Conservation (phyloP, 2,888 invertebrate species). For the Mesoligia furuncula region DNA sequence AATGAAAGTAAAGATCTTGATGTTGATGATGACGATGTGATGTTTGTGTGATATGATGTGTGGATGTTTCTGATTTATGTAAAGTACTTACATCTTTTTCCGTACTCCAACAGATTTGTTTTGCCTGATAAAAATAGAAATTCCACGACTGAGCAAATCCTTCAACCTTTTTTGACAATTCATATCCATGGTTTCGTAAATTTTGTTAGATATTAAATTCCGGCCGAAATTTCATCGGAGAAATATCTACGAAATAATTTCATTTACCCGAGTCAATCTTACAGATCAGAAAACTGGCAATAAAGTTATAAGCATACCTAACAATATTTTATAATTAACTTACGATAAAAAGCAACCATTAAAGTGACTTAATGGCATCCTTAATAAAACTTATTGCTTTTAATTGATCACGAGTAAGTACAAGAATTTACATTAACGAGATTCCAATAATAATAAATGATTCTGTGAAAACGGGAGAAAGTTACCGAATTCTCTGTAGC, state of each 20-base stretch:
- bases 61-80: neutral
- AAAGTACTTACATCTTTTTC: neutral
- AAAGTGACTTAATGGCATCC: slow-evolving; percentile 31
- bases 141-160: neutral
- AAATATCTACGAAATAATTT: slow-evolving; percentile 3
- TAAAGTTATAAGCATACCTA: neutral
- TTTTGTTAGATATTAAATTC: neutral
- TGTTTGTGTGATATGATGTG: neutral
- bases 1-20: slow-evolving; percentile 4
- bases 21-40: neutral
- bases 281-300: slow-evolving; percentile 17
- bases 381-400: slow-evolving; percentile 37
- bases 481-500: slow-evolving; percentile 34
- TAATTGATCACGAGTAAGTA: slow-evolving; percentile 25
- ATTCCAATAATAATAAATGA: slow-evolving; percentile 38
- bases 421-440: slow-evolving; percentile 27
- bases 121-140: neutral
- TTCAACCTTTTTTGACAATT: neutral
- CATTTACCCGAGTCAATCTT: neutral
- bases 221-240: neutral
- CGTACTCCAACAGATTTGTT: neutral
- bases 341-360: slow-evolving; percentile 19
- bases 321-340: slow-evolving; percentile 20
- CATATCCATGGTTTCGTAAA: neutral
- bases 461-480: slow-evolving; percentile 33